A percentile compares a stretch with the other conserved stretches of the same genome.
phyloP scores from a whole-genome alignment of 2,797 vertebrate species.

The Dipus sagitta region DNA sequence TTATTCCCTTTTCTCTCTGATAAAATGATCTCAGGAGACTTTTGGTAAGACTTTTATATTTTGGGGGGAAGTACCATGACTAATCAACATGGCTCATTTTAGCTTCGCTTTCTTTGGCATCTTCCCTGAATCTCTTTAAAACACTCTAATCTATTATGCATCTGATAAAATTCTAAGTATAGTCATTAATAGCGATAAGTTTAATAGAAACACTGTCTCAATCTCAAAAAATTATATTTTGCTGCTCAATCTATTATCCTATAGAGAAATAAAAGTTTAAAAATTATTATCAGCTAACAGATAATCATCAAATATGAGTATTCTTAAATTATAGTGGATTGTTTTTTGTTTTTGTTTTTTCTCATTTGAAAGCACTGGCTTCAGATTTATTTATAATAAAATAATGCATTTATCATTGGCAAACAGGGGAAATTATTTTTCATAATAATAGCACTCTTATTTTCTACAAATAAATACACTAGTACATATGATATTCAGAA shows the following conservation, averaged over 20 bases:
- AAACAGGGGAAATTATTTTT: conserved; percentile 55
- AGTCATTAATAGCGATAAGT: conserved; percentile 77
- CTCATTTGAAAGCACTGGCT: conserved; percentile 70
- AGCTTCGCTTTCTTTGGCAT: conserved; percentile 67
- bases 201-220: conserved; percentile 78
- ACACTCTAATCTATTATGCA: conserved; percentile 67
- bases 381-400: conserved; percentile 59
- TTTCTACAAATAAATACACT: conserved; percentile 54
- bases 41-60: conserved; percentile 63
- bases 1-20: conserved; percentile 56
- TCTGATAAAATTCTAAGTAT: conserved; percentile 54
- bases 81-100: conserved; percentile 74
- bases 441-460: conserved; percentile 48
- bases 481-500: background rate
- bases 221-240: conserved; percentile 81
- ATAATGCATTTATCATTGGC: conserved; percentile 67
- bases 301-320: conserved; percentile 60
- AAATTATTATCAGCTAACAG: conserved; percentile 65
- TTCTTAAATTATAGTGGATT: conserved; percentile 43
- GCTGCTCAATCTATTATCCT: conserved; percentile 63
- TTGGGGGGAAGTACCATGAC: conserved; percentile 56
- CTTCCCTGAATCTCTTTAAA: conserved; percentile 76
- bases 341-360: too few relatives aligned
- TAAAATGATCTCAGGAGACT: conserved; percentile 73
- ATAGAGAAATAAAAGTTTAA: conserved; percentile 69